Evolutionary conservation across 2,888 invertebrate species (phyloP).

Genomic region (Entomobrya multifasciata): DNA sequence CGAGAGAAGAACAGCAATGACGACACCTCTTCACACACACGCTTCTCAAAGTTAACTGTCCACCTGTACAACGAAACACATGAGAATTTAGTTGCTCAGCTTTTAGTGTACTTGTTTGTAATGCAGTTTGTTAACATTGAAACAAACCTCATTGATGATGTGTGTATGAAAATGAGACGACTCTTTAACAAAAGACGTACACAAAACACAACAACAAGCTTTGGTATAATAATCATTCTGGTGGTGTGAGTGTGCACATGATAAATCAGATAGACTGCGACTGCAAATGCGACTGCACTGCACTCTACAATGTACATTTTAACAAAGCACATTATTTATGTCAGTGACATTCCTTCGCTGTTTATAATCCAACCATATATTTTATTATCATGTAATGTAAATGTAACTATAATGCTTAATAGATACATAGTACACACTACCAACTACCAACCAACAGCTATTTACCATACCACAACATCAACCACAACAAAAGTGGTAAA

Average conservation of each 20-base stretch:
- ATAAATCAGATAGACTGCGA: conserved; percentile 2
- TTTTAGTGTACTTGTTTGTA: neutral
- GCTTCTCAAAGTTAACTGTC: conserved; percentile 65
- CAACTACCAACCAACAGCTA: too few species aligned
- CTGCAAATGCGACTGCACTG: neutral
- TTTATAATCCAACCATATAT: too few species aligned
- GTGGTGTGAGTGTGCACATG: conserved; percentile 32
- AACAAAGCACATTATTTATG: too few species aligned
- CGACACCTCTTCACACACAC: conserved; percentile 67
- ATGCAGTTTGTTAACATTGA: conserved; percentile 16
- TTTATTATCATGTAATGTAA: too few species aligned
- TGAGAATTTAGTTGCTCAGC: neutral
- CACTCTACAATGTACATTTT: too few species aligned
- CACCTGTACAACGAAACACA: conserved; percentile 25
- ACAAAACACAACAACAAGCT: neutral
- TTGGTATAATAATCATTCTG: conserved; percentile 5
- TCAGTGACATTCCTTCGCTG: conserved; percentile 55
- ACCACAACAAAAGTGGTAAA: conserved; percentile 21
- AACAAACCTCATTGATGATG: too few species aligned
- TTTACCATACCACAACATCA: conserved; percentile 5
- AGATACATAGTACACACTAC: neutral
- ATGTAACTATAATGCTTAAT: too few species aligned
- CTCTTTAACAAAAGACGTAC: conserved; percentile 10
- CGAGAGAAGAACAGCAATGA: conserved; percentile 58
- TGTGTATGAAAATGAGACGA: conserved; percentile 25